phyloP scores from a whole-genome alignment of 2,888 invertebrate species.

The Hecatera dysodea region DNA sequence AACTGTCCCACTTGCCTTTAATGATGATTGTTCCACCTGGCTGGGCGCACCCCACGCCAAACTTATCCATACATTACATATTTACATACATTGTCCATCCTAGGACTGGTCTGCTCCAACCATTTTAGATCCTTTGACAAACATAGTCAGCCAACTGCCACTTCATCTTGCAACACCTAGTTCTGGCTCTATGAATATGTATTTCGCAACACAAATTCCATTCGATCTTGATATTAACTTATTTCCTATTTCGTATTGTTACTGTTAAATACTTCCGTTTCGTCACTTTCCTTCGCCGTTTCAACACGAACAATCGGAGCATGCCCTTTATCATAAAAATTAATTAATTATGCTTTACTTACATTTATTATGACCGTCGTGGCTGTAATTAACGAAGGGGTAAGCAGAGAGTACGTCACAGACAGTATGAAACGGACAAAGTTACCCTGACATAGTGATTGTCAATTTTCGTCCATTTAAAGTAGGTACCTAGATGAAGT shows the following conservation, averaged over 20 bases:
- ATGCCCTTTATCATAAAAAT: slow-evolving; percentile 54
- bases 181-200: not conserved
- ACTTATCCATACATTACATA: too few relatives aligned
- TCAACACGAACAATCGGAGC: slow-evolving; percentile 56
- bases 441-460: not conserved
- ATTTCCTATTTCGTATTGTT: slow-evolving; percentile 49
- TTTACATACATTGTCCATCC: not conserved
- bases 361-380: slow-evolving; percentile 25
- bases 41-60: not conserved
- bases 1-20: not conserved
- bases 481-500: too few relatives aligned
- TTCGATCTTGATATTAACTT: slow-evolving; percentile 39
- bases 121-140: not conserved
- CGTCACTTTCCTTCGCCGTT: slow-evolving; percentile 54
- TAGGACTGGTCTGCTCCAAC: not conserved
- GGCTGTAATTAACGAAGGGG: slow-evolving; percentile 4
- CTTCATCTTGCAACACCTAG: not conserved
- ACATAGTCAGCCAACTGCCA: not conserved
- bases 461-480: too few relatives aligned
- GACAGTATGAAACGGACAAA: too few relatives aligned
- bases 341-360: slow-evolving; percentile 47
- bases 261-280: slow-evolving; percentile 38
- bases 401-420: not conserved
- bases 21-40: not conserved
- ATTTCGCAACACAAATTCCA: slow-evolving; percentile 9